Conservation (phyloP, 2,797 vertebrate genomes). For the Hyperoplus immaculatus region DNA sequence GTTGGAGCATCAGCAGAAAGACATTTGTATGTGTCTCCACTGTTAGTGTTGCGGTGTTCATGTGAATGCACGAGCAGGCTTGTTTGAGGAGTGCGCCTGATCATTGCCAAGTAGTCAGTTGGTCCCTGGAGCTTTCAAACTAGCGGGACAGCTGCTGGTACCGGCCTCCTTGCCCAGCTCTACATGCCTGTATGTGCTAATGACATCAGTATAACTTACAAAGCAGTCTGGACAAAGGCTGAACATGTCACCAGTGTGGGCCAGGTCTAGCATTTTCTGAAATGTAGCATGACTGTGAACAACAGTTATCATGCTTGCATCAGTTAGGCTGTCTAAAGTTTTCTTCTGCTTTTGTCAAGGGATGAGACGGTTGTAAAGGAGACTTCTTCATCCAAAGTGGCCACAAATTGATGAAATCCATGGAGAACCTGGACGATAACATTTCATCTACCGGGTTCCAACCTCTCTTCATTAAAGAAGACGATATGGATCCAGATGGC, state of each 20-base stretch:
- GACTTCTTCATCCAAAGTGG: slow-evolving; percentile 4
- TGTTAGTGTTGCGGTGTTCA: slow-evolving; percentile 11
- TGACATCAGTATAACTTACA: slow-evolving; percentile 49
- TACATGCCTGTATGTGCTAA: slow-evolving; percentile 42
- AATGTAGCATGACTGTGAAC: slow-evolving; percentile 5
- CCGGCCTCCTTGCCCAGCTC: slow-evolving; percentile 26
- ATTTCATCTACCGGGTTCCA: slow-evolving; percentile 46
- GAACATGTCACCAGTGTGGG: slow-evolving; percentile 15
- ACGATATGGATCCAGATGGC: slow-evolving; percentile 60
- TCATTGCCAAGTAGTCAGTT: slow-evolving; percentile 46
- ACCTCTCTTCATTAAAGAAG: slow-evolving; percentile 80
- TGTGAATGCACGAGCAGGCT: slow-evolving; percentile 39
- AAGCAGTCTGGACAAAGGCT: slow-evolving; percentile 33
- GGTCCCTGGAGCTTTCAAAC: slow-evolving; percentile 38
- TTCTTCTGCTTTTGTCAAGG: slow-evolving; percentile 45
- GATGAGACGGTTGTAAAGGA: slow-evolving; percentile 22
- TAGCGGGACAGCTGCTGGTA: slow-evolving; percentile 72
- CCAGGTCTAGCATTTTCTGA: slow-evolving; percentile 13
- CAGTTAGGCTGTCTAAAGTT: slow-evolving; percentile 24
- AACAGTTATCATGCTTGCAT: slow-evolving; percentile 2
- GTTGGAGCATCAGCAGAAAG: slow-evolving; percentile 24
- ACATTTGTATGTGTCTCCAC: slow-evolving; percentile 31
- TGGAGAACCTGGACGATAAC: slow-evolving; percentile 70
- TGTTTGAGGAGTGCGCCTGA: slow-evolving; percentile 45
- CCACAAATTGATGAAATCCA: slow-evolving; percentile 36